phyloP scores from a whole-genome alignment of 2,797 vertebrate species.

The Tragopan temminckii region DNA sequence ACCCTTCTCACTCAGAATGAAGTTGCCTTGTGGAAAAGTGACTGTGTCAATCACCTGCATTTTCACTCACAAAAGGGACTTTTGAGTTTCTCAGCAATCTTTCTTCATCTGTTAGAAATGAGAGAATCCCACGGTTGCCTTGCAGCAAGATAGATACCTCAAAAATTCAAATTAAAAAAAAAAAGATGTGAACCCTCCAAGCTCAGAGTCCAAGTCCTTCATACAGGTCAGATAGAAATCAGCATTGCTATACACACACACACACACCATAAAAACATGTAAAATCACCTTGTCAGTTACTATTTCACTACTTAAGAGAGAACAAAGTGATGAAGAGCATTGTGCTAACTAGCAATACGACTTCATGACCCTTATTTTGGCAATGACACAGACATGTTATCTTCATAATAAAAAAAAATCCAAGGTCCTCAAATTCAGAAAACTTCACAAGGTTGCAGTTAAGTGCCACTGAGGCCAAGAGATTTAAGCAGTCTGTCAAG shows the following conservation, averaged over 20 bases:
- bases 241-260: not conserved
- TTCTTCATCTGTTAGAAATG: not conserved
- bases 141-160: not conserved
- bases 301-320: not conserved
- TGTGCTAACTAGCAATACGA: not conserved
- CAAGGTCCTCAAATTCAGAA: constrained; percentile 25
- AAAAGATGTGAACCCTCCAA: not conserved
- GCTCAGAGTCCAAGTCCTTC: not conserved
- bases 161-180: not conserved
- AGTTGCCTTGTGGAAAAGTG: not conserved
- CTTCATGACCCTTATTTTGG: not conserved
- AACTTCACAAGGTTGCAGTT: not conserved
- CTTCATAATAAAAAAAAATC: constrained; percentile 29
- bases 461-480: not conserved
- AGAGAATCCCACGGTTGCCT: not conserved
- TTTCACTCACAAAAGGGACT: not conserved
- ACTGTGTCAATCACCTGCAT: not conserved
- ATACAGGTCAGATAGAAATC: not conserved
- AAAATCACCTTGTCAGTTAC: not conserved
- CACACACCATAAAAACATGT: not conserved
- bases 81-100: not conserved
- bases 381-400: not conserved
- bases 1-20: not conserved
- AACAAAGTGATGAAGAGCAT: not conserved
- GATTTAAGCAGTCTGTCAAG: constrained; percentile 5